Evolutionary conservation across 1,140 invertebrate species (phyloP).

Genomic region (Anadara kagoshimensis): DNA sequence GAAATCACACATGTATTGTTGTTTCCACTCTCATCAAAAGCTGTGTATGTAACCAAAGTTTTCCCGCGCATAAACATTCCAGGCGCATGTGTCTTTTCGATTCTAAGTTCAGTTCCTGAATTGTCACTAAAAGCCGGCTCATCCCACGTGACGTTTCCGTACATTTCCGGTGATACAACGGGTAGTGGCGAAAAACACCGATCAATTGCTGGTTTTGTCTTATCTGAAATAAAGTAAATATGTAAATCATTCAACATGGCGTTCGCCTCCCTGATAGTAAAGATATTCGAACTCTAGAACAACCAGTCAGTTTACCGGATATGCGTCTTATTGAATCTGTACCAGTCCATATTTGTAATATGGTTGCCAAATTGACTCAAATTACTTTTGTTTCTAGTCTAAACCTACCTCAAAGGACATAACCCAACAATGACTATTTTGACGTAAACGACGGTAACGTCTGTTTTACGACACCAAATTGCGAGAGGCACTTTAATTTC

Average conservation of each 20-base stretch:
- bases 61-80: conserved; percentile 77
- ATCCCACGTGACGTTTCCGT: conserved; percentile 78
- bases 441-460: background rate
- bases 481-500: background rate
- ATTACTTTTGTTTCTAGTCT: no score
- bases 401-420: no score
- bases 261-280: background rate
- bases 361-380: no score
- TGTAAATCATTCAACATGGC: background rate
- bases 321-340: background rate
- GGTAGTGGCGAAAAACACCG: conserved; percentile 79
- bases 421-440: background rate
- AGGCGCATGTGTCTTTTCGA: conserved; percentile 74
- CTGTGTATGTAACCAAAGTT: conserved; percentile 79
- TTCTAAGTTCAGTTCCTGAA: conserved; percentile 75
- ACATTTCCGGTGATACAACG: conserved; percentile 74
- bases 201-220: conserved; percentile 78
- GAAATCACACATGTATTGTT: conserved; percentile 78
- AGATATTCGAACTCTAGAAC: background rate
- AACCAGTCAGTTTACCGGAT: no score
- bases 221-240: conserved; percentile 18
- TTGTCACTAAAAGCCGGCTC: conserved; percentile 83
- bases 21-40: conserved; percentile 79
- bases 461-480: background rate
- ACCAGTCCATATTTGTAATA: no score